These are phyloP conservation scores for Orgyia antiqua DNA, from an alignment of 2,888 invertebrate genomes.

Conservation along the genomic window DNA sequence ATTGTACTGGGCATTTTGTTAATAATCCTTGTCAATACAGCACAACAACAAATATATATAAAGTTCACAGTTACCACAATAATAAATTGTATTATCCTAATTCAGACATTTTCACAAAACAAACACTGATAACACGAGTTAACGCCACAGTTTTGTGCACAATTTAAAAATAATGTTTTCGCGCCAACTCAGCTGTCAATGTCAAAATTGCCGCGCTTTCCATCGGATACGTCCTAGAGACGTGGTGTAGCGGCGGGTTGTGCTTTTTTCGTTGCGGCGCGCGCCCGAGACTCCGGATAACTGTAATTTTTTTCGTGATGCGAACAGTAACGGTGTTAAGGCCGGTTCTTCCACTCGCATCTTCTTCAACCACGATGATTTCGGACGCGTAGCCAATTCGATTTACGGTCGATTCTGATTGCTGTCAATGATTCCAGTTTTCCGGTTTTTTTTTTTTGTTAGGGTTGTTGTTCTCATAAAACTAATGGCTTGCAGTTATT, in stretches of 20 bases:
- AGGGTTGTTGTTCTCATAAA: constrained; percentile 24
- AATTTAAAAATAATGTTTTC: constrained; percentile 24
- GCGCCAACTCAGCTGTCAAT: constrained; percentile 55
- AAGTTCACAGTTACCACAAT: constrained; percentile 34
- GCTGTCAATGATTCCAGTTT: constrained; percentile 26
- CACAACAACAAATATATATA: constrained; percentile 39
- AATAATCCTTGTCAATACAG: constrained; percentile 39
- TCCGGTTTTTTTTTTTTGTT: constrained; percentile 23
- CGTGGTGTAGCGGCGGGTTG: constrained; percentile 53
- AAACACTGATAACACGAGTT: constrained; percentile 26
- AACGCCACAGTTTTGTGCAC: constrained; percentile 22
- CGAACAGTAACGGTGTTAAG: constrained; percentile 59
- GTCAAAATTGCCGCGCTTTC: constrained; percentile 51
- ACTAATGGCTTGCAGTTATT: constrained; percentile 23
- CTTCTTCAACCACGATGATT: constrained; percentile 42
- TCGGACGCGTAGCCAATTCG: constrained; percentile 40
- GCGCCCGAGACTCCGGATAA: constrained; percentile 54
- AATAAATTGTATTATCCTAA: constrained; percentile 42
- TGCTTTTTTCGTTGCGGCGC: constrained; percentile 67
- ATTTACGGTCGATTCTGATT: constrained; percentile 27
- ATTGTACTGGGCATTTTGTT: constrained; percentile 75
- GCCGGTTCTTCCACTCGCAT: constrained; percentile 56
- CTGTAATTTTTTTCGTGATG: constrained; percentile 75
- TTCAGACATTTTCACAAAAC: constrained; percentile 43
- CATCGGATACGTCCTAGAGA: constrained; percentile 59